phyloP scores from a whole-genome alignment of 2,888 invertebrate species.

The Drosophila flavopinicola region DNA sequence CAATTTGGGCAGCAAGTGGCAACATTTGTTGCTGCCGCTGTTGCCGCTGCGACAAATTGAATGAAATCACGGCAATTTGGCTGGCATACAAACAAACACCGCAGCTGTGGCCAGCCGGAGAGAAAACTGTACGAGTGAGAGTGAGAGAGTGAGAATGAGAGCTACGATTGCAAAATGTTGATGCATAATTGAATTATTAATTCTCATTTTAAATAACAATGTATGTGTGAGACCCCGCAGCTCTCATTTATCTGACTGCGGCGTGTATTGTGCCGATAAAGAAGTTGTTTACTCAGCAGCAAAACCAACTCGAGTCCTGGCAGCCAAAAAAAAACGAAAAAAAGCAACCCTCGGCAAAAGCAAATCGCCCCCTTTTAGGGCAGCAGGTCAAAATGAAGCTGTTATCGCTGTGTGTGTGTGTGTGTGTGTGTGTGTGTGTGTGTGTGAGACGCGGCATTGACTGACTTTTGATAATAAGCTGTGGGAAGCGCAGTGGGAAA shows the following conservation, averaged over 20 bases:
- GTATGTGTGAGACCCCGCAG: slow-evolving; percentile 15
- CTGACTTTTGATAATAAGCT: slow-evolving; percentile 73
- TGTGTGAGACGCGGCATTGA: slow-evolving; percentile 58
- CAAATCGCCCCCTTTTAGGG: slow-evolving; percentile 44
- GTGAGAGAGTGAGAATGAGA: background rate
- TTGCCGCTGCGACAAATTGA: slow-evolving; percentile 77
- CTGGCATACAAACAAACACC: slow-evolving; percentile 58
- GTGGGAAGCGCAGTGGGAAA: slow-evolving; percentile 16
- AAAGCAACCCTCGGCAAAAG: slow-evolving; percentile 12
- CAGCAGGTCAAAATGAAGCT: slow-evolving; percentile 78
- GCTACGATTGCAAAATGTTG: slow-evolving; percentile 34
- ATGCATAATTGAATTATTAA: slow-evolving; percentile 62
- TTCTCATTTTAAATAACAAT: slow-evolving; percentile 53
- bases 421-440: slow-evolving; percentile 20
- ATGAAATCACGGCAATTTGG: slow-evolving; percentile 83
- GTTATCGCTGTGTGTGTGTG: slow-evolving; percentile 18
- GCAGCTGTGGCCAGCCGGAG: slow-evolving; percentile 68
- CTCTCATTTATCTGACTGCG: slow-evolving; percentile 59
- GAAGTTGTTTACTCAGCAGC: slow-evolving; percentile 81
- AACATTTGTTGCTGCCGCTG: slow-evolving; percentile 78
- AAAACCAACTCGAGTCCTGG: slow-evolving; percentile 23
- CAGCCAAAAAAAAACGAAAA: background rate
- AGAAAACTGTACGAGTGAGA: background rate
- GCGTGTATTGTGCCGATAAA: slow-evolving; percentile 82
- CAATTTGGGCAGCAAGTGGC: slow-evolving; percentile 81